Evolutionary conservation across 2,888 invertebrate species (phyloP).

Genomic region (Meteorus cinctellus): DNA sequence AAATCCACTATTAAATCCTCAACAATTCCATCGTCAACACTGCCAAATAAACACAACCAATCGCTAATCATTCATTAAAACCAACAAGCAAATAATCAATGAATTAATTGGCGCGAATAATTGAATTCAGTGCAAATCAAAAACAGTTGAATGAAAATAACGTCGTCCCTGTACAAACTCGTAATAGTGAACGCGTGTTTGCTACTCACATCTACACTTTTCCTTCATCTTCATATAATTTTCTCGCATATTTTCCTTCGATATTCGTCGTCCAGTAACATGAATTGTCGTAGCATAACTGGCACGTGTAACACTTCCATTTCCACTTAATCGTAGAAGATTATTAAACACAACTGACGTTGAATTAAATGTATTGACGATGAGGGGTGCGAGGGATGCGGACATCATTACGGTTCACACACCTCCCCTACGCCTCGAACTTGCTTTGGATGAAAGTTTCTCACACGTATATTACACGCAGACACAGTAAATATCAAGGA

Average conservation of each 20-base stretch:
- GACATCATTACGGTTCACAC: constrained; percentile 33
- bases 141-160: neutral
- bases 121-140: neutral
- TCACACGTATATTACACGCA: neutral
- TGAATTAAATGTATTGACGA: constrained; percentile 23
- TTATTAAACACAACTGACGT: constrained; percentile 10
- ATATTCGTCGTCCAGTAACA: constrained; percentile 49
- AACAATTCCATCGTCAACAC: no score
- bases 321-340: constrained; percentile 20
- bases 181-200: constrained; percentile 17
- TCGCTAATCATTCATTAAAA: no score
- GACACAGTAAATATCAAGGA: neutral
- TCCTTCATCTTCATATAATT: constrained; percentile 66
- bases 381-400: constrained; percentile 38
- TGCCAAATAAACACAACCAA: no score
- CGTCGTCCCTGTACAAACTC: constrained; percentile 13
- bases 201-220: constrained; percentile 70
- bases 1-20: no score
- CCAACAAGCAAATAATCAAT: neutral
- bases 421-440: constrained; percentile 2
- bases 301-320: neutral
- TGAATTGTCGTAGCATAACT: constrained; percentile 45
- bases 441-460: no score
- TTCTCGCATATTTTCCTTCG: constrained; percentile 62
- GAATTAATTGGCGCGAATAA: constrained; percentile 27